These are phyloP conservation scores for Montipora cactus DNA, from an alignment of 64 coral and sea anemone species.

Conservation along the genomic window DNA sequence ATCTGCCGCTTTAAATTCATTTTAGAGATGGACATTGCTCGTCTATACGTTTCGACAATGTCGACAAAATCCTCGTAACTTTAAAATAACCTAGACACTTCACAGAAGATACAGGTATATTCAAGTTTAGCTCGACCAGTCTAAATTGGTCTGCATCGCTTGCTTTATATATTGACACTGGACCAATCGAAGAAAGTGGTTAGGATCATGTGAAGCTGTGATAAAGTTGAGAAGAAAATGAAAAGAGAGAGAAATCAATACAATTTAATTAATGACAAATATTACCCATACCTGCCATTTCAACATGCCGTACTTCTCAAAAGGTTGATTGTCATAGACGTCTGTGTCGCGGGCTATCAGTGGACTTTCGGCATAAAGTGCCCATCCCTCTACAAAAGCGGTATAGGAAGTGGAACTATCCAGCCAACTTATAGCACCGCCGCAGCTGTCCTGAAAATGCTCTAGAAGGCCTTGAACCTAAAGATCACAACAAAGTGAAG, in stretches of 20 bases:
- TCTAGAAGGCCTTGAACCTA: constrained; percentile 78
- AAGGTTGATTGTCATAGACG: constrained; percentile 62
- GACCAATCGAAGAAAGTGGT: too few species aligned
- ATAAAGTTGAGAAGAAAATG: neutral
- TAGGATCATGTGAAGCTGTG: too few species aligned
- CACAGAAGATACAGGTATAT: too few species aligned
- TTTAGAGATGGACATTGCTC: too few species aligned
- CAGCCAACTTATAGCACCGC: constrained; percentile 53
- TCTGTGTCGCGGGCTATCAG: constrained; percentile 81
- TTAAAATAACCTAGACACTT: too few species aligned
- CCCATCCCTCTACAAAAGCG: constrained; percentile 87
- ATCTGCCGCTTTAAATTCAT: too few species aligned
- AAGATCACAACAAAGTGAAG: neutral
- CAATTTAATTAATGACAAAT: neutral
- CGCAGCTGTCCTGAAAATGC: constrained; percentile 71
- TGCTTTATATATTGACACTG: too few species aligned
- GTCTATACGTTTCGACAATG: too few species aligned
- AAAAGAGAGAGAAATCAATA: neutral
- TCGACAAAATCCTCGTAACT: too few species aligned
- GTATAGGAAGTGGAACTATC: constrained; percentile 59
- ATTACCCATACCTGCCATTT: constrained; percentile 82
- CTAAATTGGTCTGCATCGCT: too few species aligned
- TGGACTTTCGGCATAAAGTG: constrained; percentile 84
- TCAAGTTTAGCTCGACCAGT: too few species aligned
- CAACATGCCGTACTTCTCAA: constrained; percentile 89